These are phyloP conservation scores for Montipora sp. DNA, from an alignment of 64 coral and sea anemone genomes.

Conservation along the genomic window DNA sequence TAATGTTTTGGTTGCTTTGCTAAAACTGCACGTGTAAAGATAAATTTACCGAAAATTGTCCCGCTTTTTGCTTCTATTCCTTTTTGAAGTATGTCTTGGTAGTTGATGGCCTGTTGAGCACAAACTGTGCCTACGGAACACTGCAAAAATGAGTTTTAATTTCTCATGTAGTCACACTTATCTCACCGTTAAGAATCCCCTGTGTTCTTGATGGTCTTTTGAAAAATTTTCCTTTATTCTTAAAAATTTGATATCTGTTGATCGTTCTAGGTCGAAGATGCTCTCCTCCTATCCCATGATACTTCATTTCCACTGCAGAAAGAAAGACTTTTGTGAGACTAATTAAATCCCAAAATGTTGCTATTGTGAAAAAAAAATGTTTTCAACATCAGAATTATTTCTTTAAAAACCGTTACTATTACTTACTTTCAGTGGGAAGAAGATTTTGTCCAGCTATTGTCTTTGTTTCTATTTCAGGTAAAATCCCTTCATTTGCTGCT, in stretches of 20 bases:
- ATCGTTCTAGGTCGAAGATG: slow-evolving; percentile 20
- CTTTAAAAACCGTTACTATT: not conserved
- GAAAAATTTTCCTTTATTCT: slow-evolving; percentile 19
- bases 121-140: no score
- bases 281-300: slow-evolving; percentile 19
- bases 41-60: no score
- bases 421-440: slow-evolving; percentile 42
- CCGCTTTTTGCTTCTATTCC: no score
- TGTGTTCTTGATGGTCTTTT: slow-evolving; percentile 27
- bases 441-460: slow-evolving; percentile 44
- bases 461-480: slow-evolving; percentile 31
- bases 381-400: not conserved
- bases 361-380: not conserved
- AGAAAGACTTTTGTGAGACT: not conserved
- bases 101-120: no score
- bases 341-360: no score
- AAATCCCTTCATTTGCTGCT: slow-evolving; percentile 1
- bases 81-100: no score
- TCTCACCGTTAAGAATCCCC: slow-evolving; percentile 19
- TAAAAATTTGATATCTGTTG: slow-evolving; percentile 9
- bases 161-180: not conserved
- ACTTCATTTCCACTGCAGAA: not conserved
- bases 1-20: no score
- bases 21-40: no score
- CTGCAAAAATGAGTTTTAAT: no score